Evolutionary conservation across 2,888 invertebrate species (phyloP).

Genomic region (Eueremaeus valkanovi): DNA sequence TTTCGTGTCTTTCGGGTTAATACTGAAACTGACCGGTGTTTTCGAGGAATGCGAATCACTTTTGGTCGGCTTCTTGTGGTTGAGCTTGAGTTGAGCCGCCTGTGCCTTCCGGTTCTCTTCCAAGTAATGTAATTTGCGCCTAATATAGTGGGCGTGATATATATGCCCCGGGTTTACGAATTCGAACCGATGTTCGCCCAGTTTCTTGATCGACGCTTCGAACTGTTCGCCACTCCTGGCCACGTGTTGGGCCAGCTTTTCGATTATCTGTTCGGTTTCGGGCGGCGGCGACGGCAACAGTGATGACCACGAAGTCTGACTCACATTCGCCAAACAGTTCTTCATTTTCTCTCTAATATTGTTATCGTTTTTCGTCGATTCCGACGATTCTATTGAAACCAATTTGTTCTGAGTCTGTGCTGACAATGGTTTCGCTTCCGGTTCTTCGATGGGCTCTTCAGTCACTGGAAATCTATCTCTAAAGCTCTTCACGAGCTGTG

Average conservation of each 20-base stretch:
- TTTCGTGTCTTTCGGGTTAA: constrained; percentile 33
- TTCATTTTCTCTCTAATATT: background rate
- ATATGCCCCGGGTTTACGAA: constrained; percentile 74
- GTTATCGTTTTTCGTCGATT: background rate
- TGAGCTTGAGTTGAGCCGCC: constrained; percentile 6
- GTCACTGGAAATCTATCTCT: constrained; percentile 60
- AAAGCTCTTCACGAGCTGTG: constrained; percentile 79
- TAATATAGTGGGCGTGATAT: constrained; percentile 73
- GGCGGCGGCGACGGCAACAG: constrained; percentile 63
- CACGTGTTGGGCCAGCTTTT: constrained; percentile 95
- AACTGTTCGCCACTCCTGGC: constrained; percentile 91
- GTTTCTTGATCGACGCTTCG: constrained; percentile 72
- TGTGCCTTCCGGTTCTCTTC: constrained; percentile 50
- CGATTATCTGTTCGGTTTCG: constrained; percentile 79
- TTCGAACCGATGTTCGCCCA: constrained; percentile 73
- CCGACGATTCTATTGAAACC: too few relatives aligned
- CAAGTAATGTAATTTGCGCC: constrained; percentile 35
- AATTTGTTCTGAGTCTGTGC: too few relatives aligned
- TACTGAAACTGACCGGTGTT: constrained; percentile 34
- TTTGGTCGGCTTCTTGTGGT: constrained; percentile 28
- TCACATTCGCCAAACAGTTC: too few relatives aligned
- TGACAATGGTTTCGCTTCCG: background rate
- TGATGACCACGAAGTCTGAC: constrained; percentile 53
- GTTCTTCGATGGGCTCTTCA: constrained; percentile 32
- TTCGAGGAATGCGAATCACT: constrained; percentile 61